These are phyloP conservation scores for Diaprepes abbreviatus DNA, from an alignment of 2,888 invertebrate genomes.

Conservation along the genomic window DNA sequence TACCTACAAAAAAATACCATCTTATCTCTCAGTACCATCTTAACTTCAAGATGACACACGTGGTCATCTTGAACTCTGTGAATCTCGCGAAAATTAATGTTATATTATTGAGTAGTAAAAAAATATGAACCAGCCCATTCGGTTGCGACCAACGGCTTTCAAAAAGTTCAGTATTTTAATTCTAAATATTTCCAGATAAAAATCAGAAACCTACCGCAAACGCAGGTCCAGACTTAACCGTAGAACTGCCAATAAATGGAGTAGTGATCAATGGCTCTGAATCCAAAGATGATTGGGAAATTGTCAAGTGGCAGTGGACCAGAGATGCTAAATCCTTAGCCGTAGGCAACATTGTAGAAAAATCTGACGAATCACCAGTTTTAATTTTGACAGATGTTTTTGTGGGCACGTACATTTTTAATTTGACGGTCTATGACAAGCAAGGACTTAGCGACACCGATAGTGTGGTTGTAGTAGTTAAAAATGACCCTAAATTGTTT, in stretches of 20 bases:
- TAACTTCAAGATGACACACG: too few relatives aligned
- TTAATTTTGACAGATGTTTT: slow-evolving; percentile 87
- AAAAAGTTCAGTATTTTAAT: too few relatives aligned
- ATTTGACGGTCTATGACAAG: slow-evolving; percentile 90
- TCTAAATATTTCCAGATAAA: slow-evolving; percentile 82
- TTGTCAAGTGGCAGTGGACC: slow-evolving; percentile 88
- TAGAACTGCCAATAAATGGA: slow-evolving; percentile 81
- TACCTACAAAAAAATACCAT: too few relatives aligned
- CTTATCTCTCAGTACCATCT: too few relatives aligned
- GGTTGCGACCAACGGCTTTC: too few relatives aligned
- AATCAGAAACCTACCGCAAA: slow-evolving; percentile 91
- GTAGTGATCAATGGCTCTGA: slow-evolving; percentile 86
- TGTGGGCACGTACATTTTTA: slow-evolving; percentile 90
- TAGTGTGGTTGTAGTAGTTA: slow-evolving; percentile 87
- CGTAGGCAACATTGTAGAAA: slow-evolving; percentile 81
- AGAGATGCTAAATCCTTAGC: slow-evolving; percentile 84
- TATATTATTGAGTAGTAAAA: too few relatives aligned
- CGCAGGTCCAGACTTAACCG: slow-evolving; percentile 87
- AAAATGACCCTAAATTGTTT: slow-evolving; percentile 80
- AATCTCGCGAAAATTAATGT: too few relatives aligned
- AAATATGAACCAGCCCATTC: too few relatives aligned
- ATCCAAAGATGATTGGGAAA: slow-evolving; percentile 89
- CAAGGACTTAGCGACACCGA: slow-evolving; percentile 88
- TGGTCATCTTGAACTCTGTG: too few relatives aligned
- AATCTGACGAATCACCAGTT: slow-evolving; percentile 81